Percentiles rank a stretch among this genome's conserved stretches.
These are phyloP conservation scores for Brachionus angularis DNA, from an alignment of 1,140 invertebrate genomes.

Conservation along the genomic window DNA sequence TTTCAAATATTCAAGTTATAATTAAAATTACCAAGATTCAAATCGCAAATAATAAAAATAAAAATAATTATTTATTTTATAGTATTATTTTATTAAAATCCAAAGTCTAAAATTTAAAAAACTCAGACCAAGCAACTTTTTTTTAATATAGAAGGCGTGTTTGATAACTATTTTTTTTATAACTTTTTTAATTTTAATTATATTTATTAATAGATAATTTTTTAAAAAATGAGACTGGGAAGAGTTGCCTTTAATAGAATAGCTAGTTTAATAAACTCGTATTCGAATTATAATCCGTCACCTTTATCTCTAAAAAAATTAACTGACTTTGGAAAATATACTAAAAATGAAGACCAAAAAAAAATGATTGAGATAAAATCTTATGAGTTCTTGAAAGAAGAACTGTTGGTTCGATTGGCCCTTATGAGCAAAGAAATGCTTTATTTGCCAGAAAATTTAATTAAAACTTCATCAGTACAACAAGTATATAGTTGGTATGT, in stretches of 20 bases:
- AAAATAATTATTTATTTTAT: too few relatives aligned
- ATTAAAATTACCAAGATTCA: too few relatives aligned
- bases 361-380: conserved; percentile 68
- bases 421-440: conserved; percentile 99
- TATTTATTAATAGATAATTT: neutral
- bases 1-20: too few relatives aligned
- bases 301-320: conserved; percentile 37
- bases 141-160: too few relatives aligned
- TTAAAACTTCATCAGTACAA: conserved; percentile 16
- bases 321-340: conserved; percentile 25
- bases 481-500: conserved; percentile 60
- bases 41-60: too few relatives aligned
- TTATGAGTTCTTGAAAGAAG: conserved; percentile 86
- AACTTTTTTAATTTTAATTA: conserved; percentile 26
- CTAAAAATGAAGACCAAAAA: neutral
- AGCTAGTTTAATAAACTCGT: conserved; percentile 36
- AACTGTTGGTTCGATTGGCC: conserved; percentile 85
- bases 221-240: conserved; percentile 38
- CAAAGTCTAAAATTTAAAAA: too few relatives aligned
- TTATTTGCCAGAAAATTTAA: conserved; percentile 77
- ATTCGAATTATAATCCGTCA: conserved; percentile 43
- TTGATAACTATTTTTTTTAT: too few relatives aligned
- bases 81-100: too few relatives aligned
- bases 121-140: too few relatives aligned
- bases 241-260: conserved; percentile 30